These are phyloP conservation scores for Drosophila picticornis DNA, from an alignment of 2,888 invertebrate genomes.

Conservation along the genomic window DNA sequence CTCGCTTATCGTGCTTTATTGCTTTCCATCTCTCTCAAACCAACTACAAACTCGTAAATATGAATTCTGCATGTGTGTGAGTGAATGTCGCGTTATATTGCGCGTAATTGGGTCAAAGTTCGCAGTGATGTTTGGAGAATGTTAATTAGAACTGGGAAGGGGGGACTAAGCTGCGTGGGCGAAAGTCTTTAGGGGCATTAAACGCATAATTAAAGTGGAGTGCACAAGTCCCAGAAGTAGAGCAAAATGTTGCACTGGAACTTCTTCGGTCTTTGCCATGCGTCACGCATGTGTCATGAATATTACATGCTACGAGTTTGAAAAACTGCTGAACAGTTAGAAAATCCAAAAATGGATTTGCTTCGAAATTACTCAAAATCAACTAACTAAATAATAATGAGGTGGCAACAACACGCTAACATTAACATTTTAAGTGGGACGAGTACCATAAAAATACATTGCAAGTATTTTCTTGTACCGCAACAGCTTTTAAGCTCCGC, in stretches of 20 bases:
- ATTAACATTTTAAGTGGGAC: neutral
- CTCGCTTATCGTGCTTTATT: slow-evolving; percentile 61
- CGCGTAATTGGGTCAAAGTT: slow-evolving; percentile 76
- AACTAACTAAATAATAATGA: neutral
- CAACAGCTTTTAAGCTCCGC: neutral
- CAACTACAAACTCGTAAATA: slow-evolving; percentile 30
- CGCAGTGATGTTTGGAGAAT: slow-evolving; percentile 67
- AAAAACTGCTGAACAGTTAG: neutral
- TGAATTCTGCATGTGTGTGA: slow-evolving; percentile 27
- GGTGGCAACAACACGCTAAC: neutral
- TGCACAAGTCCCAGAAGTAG: slow-evolving; percentile 24
- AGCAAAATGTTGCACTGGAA: slow-evolving; percentile 9
- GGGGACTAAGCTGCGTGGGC: slow-evolving; percentile 39
- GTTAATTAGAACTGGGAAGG: slow-evolving; percentile 64
- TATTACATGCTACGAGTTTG: neutral
- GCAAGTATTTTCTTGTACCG: neutral
- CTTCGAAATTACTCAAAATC: neutral
- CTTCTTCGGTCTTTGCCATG: slow-evolving; percentile 11
- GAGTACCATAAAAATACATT: neutral
- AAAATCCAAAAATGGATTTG: neutral
- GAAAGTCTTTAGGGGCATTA: slow-evolving; percentile 52
- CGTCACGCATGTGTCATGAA: slow-evolving; percentile 26
- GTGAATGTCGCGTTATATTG: slow-evolving; percentile 44
- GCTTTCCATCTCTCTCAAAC: slow-evolving; percentile 42
- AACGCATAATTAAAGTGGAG: slow-evolving; percentile 37